Conservation (phyloP, 2,888 invertebrate genomes). For the Eugnorisma glareosa region DNA sequence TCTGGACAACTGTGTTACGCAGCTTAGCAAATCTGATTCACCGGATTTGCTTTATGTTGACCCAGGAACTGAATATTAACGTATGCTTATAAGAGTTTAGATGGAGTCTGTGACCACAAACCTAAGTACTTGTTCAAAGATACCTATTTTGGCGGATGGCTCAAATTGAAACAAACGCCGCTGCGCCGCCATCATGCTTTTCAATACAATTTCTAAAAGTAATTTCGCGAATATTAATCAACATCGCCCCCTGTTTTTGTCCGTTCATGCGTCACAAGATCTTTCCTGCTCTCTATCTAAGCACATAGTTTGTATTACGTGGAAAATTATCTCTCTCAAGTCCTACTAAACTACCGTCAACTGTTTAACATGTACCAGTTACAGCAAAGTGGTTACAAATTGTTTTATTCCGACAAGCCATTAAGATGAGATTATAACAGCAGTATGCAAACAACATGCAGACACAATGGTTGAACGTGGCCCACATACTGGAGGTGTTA, state of each 20-base stretch:
- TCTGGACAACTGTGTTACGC: slow-evolving; percentile 10
- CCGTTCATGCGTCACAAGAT: not conserved
- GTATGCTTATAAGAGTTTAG: not conserved
- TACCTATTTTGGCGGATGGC: not conserved
- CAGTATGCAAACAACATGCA: slow-evolving; percentile 54
- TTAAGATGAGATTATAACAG: slow-evolving; percentile 62
- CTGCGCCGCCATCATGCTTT: not conserved
- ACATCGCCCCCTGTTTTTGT: not conserved
- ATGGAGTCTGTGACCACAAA: not conserved
- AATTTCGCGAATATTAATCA: not conserved
- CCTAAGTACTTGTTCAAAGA: not conserved
- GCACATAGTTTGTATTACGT: not conserved
- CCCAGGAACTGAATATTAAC: not conserved
- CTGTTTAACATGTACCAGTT: slow-evolving; percentile 27
- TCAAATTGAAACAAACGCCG: not conserved
- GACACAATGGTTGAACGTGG: slow-evolving; percentile 60
- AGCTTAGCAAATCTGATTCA: not conserved
- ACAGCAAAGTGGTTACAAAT: slow-evolving; percentile 49
- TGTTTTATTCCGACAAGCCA: slow-evolving; percentile 54
- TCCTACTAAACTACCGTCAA: slow-evolving; percentile 1
- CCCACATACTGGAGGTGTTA: slow-evolving; percentile 52
- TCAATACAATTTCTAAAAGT: not conserved
- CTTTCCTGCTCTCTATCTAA: not conserved
- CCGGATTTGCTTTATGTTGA: not conserved
- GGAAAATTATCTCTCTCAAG: not conserved